Evolutionary conservation across 2,113 vertebrate genomes (phyloP).

Genomic region (Lepidothrix coronata): DNA sequence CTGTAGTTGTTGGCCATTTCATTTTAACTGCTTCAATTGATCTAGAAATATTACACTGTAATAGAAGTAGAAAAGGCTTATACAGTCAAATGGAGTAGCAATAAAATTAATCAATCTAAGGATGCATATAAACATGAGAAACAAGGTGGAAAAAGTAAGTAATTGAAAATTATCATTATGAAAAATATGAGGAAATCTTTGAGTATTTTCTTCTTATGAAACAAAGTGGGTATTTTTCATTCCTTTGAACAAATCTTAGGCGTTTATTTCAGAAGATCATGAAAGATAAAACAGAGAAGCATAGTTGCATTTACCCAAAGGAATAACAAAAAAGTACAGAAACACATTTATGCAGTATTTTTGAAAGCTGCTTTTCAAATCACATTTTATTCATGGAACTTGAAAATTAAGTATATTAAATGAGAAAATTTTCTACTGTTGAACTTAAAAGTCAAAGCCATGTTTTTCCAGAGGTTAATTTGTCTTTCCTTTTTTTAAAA

Average conservation of each 20-base stretch:
- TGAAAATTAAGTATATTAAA: neutral
- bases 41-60: conserved; percentile 44
- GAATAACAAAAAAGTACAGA: neutral
- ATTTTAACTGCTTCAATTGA: conserved; percentile 46
- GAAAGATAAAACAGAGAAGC: neutral
- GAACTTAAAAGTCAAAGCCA: neutral
- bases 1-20: conserved; percentile 38
- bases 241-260: neutral
- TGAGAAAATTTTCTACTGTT: neutral
- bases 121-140: neutral
- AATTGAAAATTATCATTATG: neutral
- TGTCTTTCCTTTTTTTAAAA: neutral
- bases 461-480: neutral
- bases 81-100: conserved; percentile 21
- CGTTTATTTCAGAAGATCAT: neutral
- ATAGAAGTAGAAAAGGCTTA: conserved; percentile 13
- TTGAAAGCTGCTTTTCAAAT: neutral
- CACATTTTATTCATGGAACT: neutral
- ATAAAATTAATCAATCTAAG: conserved; percentile 19
- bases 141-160: conserved; percentile 4
- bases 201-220: neutral
- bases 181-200: neutral
- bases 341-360: neutral
- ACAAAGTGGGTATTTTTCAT: neutral
- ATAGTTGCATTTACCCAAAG: neutral